Base-by-base conservation (phyloP, 1,140 invertebrate genomes). In the Drosophila repleta region DNA sequence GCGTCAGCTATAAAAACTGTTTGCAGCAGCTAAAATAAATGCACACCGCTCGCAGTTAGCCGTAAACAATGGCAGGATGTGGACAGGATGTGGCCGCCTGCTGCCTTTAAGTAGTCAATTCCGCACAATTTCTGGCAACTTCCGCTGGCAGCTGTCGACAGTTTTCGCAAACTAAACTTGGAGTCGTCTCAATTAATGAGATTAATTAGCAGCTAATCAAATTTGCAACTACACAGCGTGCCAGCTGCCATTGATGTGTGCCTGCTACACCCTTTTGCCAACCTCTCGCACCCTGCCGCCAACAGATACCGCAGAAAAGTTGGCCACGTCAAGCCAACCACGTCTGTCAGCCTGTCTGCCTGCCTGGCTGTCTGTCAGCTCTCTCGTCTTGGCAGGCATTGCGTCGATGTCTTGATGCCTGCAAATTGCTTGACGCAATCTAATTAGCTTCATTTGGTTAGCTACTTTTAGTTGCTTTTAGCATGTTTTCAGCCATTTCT, bases 141-240 rank as follows among this genome's bases (percentile, higher is more conserved):
- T 85, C 74, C 81, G 77, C 70, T 62, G 45, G 43, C 63, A 67
- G 58, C 77, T 87, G 81, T 74, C 78, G 52, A 63, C 80, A 78
- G 58, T 78, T 80, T 70, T 61, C 39, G 26, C 53, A 70, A 74
- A 73, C 64, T 62, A 56, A 39, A 62, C 32, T 62, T 55, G 53
- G 65, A 60, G 61, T 70, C 70, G 69, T 80, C 72, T 69, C 82
- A 77, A 87, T 87, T 85, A 85, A 85, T 87, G 78, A 87, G 85
- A 85, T 85, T 87, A 85, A 85, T 85, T 87, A 85, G 76, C 74
- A 69, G 70, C 76, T 85, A 85, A 85, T 85, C 82, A 87, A 87
- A 85, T 85, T 85, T 76, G 74, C 78, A 78, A 85, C 70, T 85
- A 74, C 70, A 67, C 70, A 67, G 55, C 49, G 52, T 61, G 57